These are phyloP conservation scores for Brachionus rubens DNA, from an alignment of 1,140 invertebrate species.

Conservation along the genomic window DNA sequence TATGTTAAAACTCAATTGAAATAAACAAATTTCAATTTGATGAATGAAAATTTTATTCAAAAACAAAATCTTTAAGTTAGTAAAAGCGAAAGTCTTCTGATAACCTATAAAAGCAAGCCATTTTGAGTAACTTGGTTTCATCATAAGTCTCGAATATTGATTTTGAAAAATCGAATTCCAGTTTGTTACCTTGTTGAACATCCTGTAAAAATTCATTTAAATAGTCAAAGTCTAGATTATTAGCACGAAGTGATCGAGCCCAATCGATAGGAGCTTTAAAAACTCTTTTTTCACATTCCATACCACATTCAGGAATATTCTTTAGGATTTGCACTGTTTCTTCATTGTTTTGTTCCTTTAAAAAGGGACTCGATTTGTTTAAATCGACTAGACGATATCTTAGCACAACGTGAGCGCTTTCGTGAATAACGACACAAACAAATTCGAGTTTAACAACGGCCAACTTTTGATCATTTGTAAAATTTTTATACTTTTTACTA, in stretches of 20 bases:
- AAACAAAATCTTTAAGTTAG: no score
- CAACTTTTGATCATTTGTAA: background rate
- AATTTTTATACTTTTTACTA: background rate
- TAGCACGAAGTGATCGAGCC: background rate
- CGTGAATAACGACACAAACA: background rate
- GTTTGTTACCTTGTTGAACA: background rate
- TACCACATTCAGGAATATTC: background rate
- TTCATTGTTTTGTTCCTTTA: background rate
- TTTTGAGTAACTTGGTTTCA: background rate
- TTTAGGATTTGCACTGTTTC: background rate
- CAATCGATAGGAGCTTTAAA: conserved; percentile 9
- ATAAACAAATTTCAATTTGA: no score
- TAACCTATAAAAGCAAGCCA: background rate
- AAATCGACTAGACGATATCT: background rate
- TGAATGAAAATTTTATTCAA: no score
- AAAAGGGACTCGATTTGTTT: background rate
- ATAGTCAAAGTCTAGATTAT: background rate
- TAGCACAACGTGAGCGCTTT: background rate
- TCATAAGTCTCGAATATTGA: background rate
- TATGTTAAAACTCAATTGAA: no score
- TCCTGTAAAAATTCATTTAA: background rate
- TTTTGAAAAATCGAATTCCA: background rate
- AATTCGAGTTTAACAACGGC: background rate
- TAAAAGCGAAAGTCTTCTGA: background rate
- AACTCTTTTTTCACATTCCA: background rate